These are phyloP conservation scores for Littorina saxatilis DNA, from an alignment of 1,140 invertebrate species.

Conservation along the genomic window DNA sequence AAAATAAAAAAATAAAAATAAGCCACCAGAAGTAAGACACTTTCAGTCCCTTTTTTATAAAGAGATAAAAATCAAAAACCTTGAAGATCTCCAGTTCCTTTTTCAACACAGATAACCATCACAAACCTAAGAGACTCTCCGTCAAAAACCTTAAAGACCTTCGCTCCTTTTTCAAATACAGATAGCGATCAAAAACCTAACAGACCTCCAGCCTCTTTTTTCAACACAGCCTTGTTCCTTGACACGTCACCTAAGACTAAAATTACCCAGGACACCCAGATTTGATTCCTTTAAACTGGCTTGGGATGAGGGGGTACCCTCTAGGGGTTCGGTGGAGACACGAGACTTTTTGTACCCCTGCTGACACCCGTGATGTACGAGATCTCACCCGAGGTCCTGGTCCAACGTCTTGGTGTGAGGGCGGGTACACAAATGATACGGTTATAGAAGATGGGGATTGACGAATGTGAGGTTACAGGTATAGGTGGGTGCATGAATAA, in stretches of 20 bases:
- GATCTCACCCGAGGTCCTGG: not conserved
- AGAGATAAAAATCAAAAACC: too few relatives aligned
- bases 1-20: too few relatives aligned
- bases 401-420: not conserved
- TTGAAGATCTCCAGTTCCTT: too few relatives aligned
- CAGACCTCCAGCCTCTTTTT: not conserved
- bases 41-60: too few relatives aligned
- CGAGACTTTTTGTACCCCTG: not conserved
- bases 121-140: too few relatives aligned
- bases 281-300: not conserved
- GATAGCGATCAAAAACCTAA: constrained; percentile 1
- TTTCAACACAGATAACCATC: too few relatives aligned
- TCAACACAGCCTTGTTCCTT: not conserved
- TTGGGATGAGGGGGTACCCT: not conserved
- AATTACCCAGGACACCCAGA: not conserved
- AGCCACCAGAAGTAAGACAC: too few relatives aligned
- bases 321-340: not conserved
- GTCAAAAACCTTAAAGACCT: too few relatives aligned
- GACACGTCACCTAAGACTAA: not conserved
- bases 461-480: too few relatives aligned
- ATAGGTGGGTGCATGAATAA: too few relatives aligned
- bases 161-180: too few relatives aligned
- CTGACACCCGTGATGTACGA: constrained; percentile 4
- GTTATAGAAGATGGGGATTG: not conserved
- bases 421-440: not conserved